Conservation (phyloP, 2,113 vertebrate genomes). For the Camelus bactrianus region DNA sequence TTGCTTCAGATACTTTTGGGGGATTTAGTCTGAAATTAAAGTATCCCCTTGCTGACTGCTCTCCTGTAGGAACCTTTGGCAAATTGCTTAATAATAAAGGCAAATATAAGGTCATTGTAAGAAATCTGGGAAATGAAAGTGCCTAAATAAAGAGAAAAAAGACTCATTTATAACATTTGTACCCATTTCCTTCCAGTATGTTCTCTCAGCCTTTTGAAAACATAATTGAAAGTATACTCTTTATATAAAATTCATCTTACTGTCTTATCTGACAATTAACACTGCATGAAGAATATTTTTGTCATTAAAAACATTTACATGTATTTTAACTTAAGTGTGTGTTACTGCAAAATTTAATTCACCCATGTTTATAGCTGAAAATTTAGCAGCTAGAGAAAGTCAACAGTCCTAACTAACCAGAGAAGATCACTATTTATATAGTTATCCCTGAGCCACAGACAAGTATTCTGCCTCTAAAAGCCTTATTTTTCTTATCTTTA, state of each 20-base stretch:
- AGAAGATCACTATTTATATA: not conserved
- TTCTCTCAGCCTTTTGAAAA: not conserved
- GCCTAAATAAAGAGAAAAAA: not conserved
- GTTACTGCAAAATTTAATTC: slow-evolving; percentile 7
- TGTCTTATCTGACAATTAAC: not conserved
- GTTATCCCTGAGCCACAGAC: not conserved
- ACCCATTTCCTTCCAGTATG: not conserved
- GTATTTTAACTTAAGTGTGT: not conserved
- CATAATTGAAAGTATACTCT: not conserved
- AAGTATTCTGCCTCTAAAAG: not conserved
- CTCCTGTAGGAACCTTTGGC: not conserved
- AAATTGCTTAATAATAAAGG: not conserved
- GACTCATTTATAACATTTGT: not conserved
- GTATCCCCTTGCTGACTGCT: not conserved
- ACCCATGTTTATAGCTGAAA: not conserved
- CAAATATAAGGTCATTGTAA: not conserved
- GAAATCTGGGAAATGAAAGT: not conserved
- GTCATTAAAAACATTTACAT: not conserved
- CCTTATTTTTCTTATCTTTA: slow-evolving; percentile 16
- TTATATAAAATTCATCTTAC: not conserved
- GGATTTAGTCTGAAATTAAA: not conserved
- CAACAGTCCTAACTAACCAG: not conserved
- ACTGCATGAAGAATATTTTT: not conserved
- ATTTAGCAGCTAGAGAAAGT: not conserved
- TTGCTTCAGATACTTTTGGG: not conserved